Percentiles rank a stretch among this genome's conserved stretches.
Conservation (phyloP, 2,797 vertebrate species). For the Sebastiscus albofasciatus region DNA sequence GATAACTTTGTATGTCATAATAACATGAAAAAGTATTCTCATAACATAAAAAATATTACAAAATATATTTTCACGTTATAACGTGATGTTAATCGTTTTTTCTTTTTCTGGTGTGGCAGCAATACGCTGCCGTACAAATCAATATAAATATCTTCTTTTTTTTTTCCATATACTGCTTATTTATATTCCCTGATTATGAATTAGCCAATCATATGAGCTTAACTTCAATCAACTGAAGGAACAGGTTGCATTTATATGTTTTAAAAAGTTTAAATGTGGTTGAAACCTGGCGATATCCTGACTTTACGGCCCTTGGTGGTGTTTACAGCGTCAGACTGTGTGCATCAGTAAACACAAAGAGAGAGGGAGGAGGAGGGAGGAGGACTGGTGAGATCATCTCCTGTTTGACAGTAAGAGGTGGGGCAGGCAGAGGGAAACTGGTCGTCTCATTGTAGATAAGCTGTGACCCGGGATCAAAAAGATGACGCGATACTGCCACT, state of each 20-base stretch:
- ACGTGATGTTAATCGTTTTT: background rate
- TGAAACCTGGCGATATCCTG: background rate
- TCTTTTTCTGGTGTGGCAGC: background rate
- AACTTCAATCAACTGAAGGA: background rate
- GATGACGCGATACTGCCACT: background rate
- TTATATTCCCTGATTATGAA: background rate
- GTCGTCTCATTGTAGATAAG: slow-evolving; percentile 45
- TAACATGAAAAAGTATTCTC: no score
- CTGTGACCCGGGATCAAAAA: slow-evolving; percentile 11
- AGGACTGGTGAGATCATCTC: slow-evolving; percentile 66
- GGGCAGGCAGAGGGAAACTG: slow-evolving; percentile 40
- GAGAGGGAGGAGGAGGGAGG: background rate
- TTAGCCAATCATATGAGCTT: background rate
- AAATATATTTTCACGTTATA: background rate
- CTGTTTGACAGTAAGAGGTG: slow-evolving; percentile 57
- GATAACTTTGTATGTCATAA: no score
- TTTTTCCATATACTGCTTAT: background rate
- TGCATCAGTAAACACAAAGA: slow-evolving; percentile 50
- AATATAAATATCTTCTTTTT: background rate
- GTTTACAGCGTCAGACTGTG: slow-evolving; percentile 31
- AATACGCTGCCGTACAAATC: background rate
- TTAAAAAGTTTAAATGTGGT: background rate
- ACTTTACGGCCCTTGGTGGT: background rate
- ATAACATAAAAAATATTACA: no score
- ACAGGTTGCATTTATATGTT: background rate